Evolutionary conservation across 2,113 vertebrate species (phyloP).

Genomic region (Hippocampus guttulatus): DNA sequence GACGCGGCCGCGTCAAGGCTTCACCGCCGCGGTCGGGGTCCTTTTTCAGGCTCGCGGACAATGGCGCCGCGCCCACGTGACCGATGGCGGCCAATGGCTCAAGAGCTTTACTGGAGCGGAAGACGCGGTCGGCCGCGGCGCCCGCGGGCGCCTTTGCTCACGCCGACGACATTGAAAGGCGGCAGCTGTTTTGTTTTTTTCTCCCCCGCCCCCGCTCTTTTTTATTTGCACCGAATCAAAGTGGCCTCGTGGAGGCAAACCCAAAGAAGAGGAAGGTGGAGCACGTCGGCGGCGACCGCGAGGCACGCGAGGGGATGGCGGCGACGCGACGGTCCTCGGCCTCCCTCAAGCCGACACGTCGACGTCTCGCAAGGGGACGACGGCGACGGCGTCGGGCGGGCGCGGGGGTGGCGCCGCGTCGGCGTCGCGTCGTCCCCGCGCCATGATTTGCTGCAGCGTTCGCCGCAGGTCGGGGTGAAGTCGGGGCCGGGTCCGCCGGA

Average conservation of each 20-base stretch:
- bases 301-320: too few species aligned
- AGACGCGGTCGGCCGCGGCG: background rate
- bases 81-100: background rate
- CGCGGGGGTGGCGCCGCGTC: constrained; percentile 23
- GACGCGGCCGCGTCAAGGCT: background rate
- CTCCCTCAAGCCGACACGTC: constrained; percentile 83
- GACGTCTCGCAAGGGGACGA: constrained; percentile 84
- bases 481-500: constrained; percentile 89
- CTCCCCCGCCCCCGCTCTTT: too few species aligned
- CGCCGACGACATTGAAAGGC: too few species aligned
- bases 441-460: constrained; percentile 89
- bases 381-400: background rate
- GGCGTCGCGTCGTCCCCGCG: constrained; percentile 59
- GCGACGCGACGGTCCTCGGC: too few species aligned
- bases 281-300: too few species aligned
- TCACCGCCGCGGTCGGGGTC: too few species aligned
- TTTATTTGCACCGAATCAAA: too few species aligned
- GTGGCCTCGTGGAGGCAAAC: too few species aligned
- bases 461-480: constrained; percentile 90
- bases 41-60: background rate
- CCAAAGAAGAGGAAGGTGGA: too few species aligned
- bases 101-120: constrained; percentile 10
- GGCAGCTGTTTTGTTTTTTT: too few species aligned
- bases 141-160: background rate
- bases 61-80: background rate